Conservation (phyloP, 2,888 invertebrate species). For the Chrysolina americana region DNA sequence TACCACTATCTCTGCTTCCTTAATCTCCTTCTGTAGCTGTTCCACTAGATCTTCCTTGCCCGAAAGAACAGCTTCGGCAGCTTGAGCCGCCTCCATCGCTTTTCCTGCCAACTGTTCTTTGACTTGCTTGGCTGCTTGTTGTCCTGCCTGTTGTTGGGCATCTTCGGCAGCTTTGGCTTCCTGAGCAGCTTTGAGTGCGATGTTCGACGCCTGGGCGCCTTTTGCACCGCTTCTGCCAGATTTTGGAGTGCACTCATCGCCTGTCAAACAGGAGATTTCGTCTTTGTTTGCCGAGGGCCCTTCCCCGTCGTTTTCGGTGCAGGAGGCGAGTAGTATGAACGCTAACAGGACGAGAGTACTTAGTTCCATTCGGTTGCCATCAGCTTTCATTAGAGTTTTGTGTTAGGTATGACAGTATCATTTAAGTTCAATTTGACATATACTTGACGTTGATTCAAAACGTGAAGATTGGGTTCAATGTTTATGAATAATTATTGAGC, state of each 20-base stretch:
- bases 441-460: neutral
- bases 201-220: conserved; percentile 70
- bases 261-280: conserved; percentile 27
- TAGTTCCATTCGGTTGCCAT: conserved; percentile 9
- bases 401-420: too few species aligned
- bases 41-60: conserved; percentile 73
- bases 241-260: too few species aligned
- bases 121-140: conserved; percentile 78
- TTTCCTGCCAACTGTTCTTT: conserved; percentile 81
- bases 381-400: neutral
- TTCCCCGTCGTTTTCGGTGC: conserved; percentile 28
- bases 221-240: conserved; percentile 49
- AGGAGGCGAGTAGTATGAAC: neutral
- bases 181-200: conserved; percentile 81
- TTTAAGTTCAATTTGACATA: too few species aligned
- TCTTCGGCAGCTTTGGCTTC: conserved; percentile 82
- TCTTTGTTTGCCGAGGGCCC: conserved; percentile 40
- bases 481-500: too few species aligned
- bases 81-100: conserved; percentile 79
- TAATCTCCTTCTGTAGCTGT: conserved; percentile 78
- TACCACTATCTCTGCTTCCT: conserved; percentile 75
- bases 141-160: conserved; percentile 80
- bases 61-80: conserved; percentile 79
- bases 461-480: too few species aligned
- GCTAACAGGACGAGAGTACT: neutral